Conservation (phyloP, 2,888 invertebrate genomes). For the Ormia ochracea region DNA sequence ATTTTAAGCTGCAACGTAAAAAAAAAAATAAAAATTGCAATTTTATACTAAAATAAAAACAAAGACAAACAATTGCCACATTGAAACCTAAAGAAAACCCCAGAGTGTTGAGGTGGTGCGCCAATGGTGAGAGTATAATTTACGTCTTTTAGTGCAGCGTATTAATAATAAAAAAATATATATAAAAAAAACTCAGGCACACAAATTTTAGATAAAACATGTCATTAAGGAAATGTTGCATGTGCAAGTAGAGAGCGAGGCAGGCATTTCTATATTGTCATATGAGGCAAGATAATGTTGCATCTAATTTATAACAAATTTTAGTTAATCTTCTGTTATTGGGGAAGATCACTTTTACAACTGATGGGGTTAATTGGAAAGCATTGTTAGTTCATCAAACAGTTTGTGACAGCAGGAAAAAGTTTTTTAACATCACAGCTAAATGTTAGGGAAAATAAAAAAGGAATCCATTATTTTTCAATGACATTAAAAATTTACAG, state of each 20-base stretch:
- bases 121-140: conserved; percentile 42
- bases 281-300: conserved; percentile 34
- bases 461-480: too few species aligned
- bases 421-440: not conserved
- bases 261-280: conserved; percentile 20
- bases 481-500: too few species aligned
- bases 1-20: conserved; percentile 27
- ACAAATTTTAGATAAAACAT: conserved; percentile 21
- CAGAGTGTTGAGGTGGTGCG: not conserved
- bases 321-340: not conserved
- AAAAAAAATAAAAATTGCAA: conserved; percentile 15
- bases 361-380: not conserved
- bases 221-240: conserved; percentile 19
- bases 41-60: conserved; percentile 25
- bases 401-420: not conserved
- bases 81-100: conserved; percentile 9
- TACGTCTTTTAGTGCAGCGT: conserved; percentile 35
- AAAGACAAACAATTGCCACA: conserved; percentile 21
- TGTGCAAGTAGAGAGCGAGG: not conserved
- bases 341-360: not conserved
- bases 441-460: too few species aligned
- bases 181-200: not conserved
- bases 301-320: conserved; percentile 56
- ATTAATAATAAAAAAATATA: conserved; percentile 28
- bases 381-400: not conserved